Evolutionary conservation across 2,113 vertebrate species (phyloP), one percentile per base, ranked within the genome.

Genomic region (Peromyscus polionotus): DNA sequence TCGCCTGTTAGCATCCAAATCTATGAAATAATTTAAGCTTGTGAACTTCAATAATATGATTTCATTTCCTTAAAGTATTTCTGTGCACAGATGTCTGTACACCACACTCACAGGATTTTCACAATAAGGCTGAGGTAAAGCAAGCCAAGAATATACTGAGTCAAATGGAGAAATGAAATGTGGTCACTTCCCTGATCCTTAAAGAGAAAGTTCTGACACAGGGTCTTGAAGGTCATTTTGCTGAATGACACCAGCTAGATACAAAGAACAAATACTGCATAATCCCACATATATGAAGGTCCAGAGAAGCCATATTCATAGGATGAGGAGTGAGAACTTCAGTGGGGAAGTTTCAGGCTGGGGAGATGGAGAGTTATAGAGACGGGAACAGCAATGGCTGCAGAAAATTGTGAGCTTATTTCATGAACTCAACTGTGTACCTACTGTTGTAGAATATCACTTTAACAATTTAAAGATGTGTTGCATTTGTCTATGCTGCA

Each of bases 1-100:
- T 99, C 99, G 20, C 99, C 99, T 0, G 99, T 99, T 96, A 99
- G 98, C 99, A 99, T 99, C 99, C 99, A 99, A 97, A 99, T 99
- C 99, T 99, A 96, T 48, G 98, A 98, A 65, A 93, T 4, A 98
- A 98, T 3, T 0, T 17, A 33, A 24, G 57, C 39, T 10, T 19
- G 5, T 93, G 39, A 96, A 67, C 8, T 67, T 81, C 63, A 45
- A 14, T 0, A 3, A 1, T 0, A n/a, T 39, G 79, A 5, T 12
- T 87, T 17, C 11, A n/a, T 0, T 6, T 13, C 9, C 33, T n/a
- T 70, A 87, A 11, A 65, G 51, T 0, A 7, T 59, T 51, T 36
- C 26, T 28, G 14, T 28, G 39, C 39, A n/a, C 5, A 73, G 54
- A 33, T 1, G 1, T 12, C 17, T 14, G 31, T 39, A 75, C 0